Evolutionary conservation across 2,113 vertebrate species (phyloP).

Genomic region (Chlorodrepanis virens): DNA sequence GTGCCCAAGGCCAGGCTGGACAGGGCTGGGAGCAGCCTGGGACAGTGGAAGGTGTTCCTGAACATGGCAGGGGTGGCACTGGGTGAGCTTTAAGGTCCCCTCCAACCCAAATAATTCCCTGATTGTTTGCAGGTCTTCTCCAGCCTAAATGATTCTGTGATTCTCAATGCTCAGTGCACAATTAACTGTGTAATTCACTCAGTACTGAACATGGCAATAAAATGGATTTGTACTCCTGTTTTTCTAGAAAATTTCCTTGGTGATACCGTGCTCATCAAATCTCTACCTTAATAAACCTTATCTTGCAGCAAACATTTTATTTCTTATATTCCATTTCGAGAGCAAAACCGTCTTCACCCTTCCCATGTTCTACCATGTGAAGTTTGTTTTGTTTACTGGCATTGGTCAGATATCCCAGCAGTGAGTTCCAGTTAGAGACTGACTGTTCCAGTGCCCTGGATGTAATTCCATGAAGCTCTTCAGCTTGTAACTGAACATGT

Average conservation of each 20-base stretch:
- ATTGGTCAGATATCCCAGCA: not conserved
- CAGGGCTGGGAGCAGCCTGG: not conserved
- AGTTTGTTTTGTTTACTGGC: not conserved
- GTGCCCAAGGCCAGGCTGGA: not conserved
- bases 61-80: not conserved
- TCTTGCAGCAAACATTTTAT: not conserved
- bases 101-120: not conserved
- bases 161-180: not conserved
- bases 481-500: not conserved
- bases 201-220: not conserved
- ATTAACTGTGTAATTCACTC: not conserved
- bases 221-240: not conserved
- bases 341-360: not conserved
- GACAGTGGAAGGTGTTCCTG: not conserved
- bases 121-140: not conserved
- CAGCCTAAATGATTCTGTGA: not conserved
- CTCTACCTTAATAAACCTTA: not conserved
- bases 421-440: not conserved
- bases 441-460: conserved; percentile 22
- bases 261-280: not conserved
- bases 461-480: not conserved
- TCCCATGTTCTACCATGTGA: not conserved
- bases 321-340: not conserved
- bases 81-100: not conserved
- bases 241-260: not conserved